Evolutionary conservation across 2,113 vertebrate species (phyloP).

Genomic region (Chloebia gouldiae): DNA sequence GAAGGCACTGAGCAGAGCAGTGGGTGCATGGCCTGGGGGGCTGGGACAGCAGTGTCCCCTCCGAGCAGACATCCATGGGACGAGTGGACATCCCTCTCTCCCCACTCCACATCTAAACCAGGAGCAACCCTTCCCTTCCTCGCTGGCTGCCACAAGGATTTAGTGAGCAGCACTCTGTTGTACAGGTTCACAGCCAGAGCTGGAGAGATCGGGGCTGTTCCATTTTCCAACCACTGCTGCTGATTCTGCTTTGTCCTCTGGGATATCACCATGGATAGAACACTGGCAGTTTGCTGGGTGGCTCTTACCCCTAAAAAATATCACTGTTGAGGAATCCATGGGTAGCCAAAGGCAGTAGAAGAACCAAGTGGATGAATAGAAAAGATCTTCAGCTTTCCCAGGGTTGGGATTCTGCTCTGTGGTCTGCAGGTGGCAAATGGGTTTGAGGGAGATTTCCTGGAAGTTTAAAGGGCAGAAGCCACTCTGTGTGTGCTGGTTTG

Average conservation of each 20-base stretch:
- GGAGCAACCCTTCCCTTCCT: neutral
- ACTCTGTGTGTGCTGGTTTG: neutral
- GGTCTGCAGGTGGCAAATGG: rapidly evolving
- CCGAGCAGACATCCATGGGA: neutral
- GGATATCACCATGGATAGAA: rapidly evolving
- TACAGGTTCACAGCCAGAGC: rapidly evolving
- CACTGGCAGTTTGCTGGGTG: neutral
- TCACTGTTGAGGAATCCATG: neutral
- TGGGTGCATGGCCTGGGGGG: neutral
- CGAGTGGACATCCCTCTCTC: neutral
- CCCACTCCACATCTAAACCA: rapidly evolving
- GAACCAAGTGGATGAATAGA: neutral
- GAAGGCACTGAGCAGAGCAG: rapidly evolving
- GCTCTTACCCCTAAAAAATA: neutral
- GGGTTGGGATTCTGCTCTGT: rapidly evolving
- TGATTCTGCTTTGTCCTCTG: neutral
- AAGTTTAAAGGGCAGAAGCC: neutral
- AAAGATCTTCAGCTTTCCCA: neutral
- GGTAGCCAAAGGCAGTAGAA: neutral
- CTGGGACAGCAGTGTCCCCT: neutral
- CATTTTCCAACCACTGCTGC: rapidly evolving
- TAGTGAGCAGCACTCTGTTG: rapidly evolving
- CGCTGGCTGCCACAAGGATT: rapidly evolving
- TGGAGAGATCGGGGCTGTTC: neutral
- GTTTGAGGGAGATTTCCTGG: neutral